These are phyloP conservation scores for Doryteuthis pealeii DNA, from an alignment of 1,140 invertebrate species.

Conservation along the genomic window DNA sequence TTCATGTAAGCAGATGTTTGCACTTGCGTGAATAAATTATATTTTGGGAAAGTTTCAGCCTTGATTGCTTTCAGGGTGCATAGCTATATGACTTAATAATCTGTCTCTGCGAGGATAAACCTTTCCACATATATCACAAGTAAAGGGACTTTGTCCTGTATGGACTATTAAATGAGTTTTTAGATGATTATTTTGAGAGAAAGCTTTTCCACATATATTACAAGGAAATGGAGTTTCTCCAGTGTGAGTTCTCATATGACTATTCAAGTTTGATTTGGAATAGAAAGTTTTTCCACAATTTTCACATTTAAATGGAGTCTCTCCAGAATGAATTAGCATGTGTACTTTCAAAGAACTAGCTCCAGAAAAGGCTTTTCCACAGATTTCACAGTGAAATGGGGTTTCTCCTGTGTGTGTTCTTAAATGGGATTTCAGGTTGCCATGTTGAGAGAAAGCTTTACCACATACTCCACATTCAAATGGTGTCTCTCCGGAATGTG, in stretches of 20 bases:
- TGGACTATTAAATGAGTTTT: constrained; percentile 23
- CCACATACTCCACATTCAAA: constrained; percentile 45
- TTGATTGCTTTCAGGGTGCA: too few relatives aligned
- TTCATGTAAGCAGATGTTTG: too few relatives aligned
- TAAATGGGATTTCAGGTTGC: constrained; percentile 24
- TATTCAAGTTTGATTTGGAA: constrained; percentile 60
- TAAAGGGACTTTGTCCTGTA: constrained; percentile 68
- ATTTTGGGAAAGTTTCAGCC: too few relatives aligned
- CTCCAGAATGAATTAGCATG: constrained; percentile 58
- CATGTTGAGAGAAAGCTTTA: constrained; percentile 59
- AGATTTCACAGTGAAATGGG: constrained; percentile 84
- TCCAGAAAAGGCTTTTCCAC: constrained; percentile 64
- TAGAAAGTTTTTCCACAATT: constrained; percentile 54
- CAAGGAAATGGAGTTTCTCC: constrained; percentile 74
- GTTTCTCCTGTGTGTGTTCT: constrained; percentile 26
- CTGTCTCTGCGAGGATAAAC: too few relatives aligned
- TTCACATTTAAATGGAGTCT: constrained; percentile 58
- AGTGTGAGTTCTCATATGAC: constrained; percentile 60
- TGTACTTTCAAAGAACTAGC: constrained; percentile 60
- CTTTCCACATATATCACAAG: constrained; percentile 80
- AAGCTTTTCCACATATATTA: constrained; percentile 31
- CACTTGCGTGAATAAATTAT: too few relatives aligned
- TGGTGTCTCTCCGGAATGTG: constrained; percentile 45
- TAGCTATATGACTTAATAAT: too few relatives aligned
- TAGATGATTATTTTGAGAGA: constrained; percentile 21